phyloP scores from a whole-genome alignment of 2,797 vertebrate species.

The Austrolebias charrua region DNA sequence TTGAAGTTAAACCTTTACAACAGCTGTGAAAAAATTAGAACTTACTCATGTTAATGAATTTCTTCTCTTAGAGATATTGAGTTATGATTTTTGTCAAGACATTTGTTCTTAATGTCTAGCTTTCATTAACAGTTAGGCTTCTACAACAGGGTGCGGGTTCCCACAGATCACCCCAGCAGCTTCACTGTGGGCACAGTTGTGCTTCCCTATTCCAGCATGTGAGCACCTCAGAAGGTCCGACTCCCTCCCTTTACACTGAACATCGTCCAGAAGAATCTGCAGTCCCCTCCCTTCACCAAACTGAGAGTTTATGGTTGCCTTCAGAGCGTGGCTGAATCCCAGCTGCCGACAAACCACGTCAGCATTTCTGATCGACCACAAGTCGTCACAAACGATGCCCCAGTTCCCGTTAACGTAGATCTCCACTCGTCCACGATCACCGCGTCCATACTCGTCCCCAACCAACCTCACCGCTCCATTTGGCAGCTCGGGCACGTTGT shows the following conservation, averaged over 20 bases:
- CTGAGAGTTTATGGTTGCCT: conserved; percentile 85
- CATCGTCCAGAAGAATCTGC: conserved; percentile 88
- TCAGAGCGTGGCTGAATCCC: conserved; percentile 79
- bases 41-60: too few relatives aligned
- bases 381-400: conserved; percentile 93
- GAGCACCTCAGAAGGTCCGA: conserved; percentile 84
- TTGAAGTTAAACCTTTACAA: too few relatives aligned
- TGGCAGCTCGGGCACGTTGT: not conserved
- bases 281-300: conserved; percentile 85
- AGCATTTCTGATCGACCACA: conserved; percentile 81
- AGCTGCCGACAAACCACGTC: conserved; percentile 89
- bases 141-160: conserved; percentile 30
- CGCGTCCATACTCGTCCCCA: conserved; percentile 57
- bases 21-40: too few relatives aligned
- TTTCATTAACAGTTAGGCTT: conserved; percentile 29
- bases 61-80: too few relatives aligned
- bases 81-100: not conserved
- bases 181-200: conserved; percentile 91
- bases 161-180: conserved; percentile 90
- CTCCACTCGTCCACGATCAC: conserved; percentile 85
- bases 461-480: conserved; percentile 82
- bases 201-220: conserved; percentile 79
- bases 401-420: conserved; percentile 81
- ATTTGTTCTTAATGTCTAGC: conserved; percentile 5
- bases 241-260: conserved; percentile 85